Evolutionary conservation across 2,888 invertebrate genomes (phyloP).

Genomic region (Synergus laeviventris): DNA sequence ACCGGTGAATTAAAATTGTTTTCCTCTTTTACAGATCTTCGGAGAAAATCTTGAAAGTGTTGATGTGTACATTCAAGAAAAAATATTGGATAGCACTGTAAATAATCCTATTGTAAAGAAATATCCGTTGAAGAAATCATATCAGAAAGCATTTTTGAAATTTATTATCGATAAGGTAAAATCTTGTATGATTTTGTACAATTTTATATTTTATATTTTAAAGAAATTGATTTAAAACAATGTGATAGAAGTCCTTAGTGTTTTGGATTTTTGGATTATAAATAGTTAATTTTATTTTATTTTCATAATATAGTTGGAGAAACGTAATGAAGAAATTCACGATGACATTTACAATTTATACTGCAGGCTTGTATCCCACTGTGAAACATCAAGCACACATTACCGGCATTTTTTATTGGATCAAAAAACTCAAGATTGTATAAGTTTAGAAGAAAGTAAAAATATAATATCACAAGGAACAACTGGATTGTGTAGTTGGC

Average conservation of each 20-base stretch:
- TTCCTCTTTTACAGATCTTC: slow-evolving; percentile 42
- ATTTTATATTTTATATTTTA: too few relatives aligned
- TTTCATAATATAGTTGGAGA: slow-evolving; percentile 76
- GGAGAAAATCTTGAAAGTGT: slow-evolving; percentile 40
- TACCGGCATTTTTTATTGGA: slow-evolving; percentile 82
- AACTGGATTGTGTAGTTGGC: slow-evolving; percentile 84
- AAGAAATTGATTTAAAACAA: too few relatives aligned
- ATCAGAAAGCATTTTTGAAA: slow-evolving; percentile 83
- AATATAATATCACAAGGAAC: slow-evolving; percentile 87
- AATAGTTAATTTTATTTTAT: not conserved
- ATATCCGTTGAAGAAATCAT: slow-evolving; percentile 81
- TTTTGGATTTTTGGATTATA: too few relatives aligned
- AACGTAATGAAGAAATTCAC: slow-evolving; percentile 78
- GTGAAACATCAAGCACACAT: slow-evolving; percentile 74
- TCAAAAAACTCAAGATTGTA: slow-evolving; percentile 68
- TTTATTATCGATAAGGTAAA: slow-evolving; percentile 77
- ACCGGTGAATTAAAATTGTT: not conserved
- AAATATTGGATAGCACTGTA: slow-evolving; percentile 80
- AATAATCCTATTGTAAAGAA: slow-evolving; percentile 77
- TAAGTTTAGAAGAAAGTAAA: slow-evolving; percentile 84
- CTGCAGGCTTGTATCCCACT: slow-evolving; percentile 77
- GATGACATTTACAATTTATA: slow-evolving; percentile 82
- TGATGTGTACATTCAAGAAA: slow-evolving; percentile 76
- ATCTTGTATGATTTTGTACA: not conserved
- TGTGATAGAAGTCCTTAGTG: too few relatives aligned